Conservation (phyloP, 2,888 invertebrate genomes). For the Rhamnusium bicolor region DNA sequence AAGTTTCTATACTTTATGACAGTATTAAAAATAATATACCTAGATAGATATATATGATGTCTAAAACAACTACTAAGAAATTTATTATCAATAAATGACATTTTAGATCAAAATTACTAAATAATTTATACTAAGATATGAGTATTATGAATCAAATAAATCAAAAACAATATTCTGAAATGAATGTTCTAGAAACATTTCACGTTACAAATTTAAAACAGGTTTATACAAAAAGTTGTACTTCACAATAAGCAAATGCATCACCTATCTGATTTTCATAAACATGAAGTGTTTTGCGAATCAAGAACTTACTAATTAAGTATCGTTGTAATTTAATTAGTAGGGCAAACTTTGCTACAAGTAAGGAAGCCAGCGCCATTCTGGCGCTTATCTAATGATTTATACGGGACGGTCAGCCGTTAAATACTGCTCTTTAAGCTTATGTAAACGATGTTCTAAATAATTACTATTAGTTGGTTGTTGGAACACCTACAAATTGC, state of each 20-base stretch:
- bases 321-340: conserved; percentile 66
- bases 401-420: conserved; percentile 63
- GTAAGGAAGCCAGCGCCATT: conserved; percentile 55
- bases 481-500: conserved; percentile 58
- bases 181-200: too few species aligned
- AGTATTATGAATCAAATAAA: too few species aligned
- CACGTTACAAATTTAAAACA: too few species aligned
- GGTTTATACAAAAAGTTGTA: too few species aligned
- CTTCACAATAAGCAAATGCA: background rate
- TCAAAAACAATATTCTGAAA: too few species aligned
- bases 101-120: too few species aligned
- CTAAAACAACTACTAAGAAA: too few species aligned
- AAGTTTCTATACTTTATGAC: too few species aligned
- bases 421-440: conserved; percentile 62
- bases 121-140: too few species aligned
- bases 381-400: conserved; percentile 64
- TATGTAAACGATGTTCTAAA: conserved; percentile 61
- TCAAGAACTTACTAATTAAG: conserved; percentile 61
- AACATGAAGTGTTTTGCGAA: background rate
- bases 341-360: conserved; percentile 60
- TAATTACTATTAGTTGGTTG: conserved; percentile 55
- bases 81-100: too few species aligned
- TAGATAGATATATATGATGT: too few species aligned
- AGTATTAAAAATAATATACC: too few species aligned
- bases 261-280: conserved; percentile 20